Evolutionary conservation across 2,113 vertebrate species (phyloP).

Genomic region (Phalacrocorax brasilianus): DNA sequence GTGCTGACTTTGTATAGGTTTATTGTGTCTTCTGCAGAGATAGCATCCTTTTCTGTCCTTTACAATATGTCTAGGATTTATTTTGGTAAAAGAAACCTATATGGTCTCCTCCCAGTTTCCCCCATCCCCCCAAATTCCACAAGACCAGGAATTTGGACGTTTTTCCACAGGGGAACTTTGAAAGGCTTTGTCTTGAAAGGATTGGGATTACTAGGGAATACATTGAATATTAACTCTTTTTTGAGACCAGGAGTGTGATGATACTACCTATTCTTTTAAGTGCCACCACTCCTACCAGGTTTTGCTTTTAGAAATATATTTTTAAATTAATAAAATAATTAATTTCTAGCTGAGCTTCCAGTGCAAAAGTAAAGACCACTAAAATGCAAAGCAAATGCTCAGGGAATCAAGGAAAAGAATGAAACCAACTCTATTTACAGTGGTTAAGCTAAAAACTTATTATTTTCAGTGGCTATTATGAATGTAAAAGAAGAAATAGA

Average conservation of each 20-base stretch:
- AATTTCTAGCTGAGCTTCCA: neutral
- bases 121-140: accelerated
- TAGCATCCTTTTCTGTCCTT: neutral
- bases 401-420: neutral
- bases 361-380: neutral
- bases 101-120: neutral
- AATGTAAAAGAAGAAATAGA: neutral
- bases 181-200: neutral
- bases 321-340: neutral
- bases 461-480: neutral
- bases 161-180: neutral
- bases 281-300: neutral
- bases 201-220: neutral
- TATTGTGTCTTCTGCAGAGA: neutral
- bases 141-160: neutral
- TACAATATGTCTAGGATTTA: neutral
- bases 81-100: neutral
- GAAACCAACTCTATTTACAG: neutral
- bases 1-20: neutral
- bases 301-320: neutral
- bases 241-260: neutral
- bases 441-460: neutral
- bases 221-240: neutral
- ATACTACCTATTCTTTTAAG: neutral
- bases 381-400: neutral